phyloP scores from a whole-genome alignment of 1,140 invertebrate genomes.

The Phortica variegata region DNA sequence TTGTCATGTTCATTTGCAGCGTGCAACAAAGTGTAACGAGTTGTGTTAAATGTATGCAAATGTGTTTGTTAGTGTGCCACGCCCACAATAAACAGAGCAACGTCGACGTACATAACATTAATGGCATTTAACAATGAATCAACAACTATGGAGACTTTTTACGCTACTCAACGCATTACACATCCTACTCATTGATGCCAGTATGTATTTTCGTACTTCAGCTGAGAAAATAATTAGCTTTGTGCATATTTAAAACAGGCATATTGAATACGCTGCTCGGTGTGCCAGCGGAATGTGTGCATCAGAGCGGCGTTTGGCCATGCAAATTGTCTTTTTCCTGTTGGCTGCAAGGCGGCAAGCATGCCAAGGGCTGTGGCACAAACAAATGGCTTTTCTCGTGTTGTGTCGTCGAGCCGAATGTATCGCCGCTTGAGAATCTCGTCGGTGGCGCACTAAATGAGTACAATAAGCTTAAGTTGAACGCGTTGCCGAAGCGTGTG shows the following conservation, averaged over 20 bases:
- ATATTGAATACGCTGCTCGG: constrained; percentile 63
- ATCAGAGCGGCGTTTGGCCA: constrained; percentile 61
- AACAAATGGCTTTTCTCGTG: constrained; percentile 70
- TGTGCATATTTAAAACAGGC: no score
- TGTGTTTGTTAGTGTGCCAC: not conserved
- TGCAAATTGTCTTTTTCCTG: constrained; percentile 72
- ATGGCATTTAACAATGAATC: not conserved
- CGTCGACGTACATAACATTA: no score
- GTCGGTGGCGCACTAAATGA: constrained; percentile 27
- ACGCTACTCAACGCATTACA: no score
- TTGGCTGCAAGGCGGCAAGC: constrained; percentile 68
- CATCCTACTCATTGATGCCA: not conserved
- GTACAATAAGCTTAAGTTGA: constrained; percentile 38
- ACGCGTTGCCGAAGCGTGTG: constrained; percentile 38
- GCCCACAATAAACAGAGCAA: no score
- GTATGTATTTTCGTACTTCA: no score
- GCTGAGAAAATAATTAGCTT: no score
- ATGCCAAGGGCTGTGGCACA: constrained; percentile 64
- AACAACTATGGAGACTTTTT: not conserved
- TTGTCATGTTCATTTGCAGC: no score
- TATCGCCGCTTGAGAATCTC: constrained; percentile 52
- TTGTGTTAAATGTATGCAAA: constrained; percentile 11
- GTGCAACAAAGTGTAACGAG: constrained; percentile 5
- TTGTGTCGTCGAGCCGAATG: constrained; percentile 59
- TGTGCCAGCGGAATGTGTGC: constrained; percentile 63